Conservation (phyloP, 2,797 vertebrate species). For the Pangasius macronema region DNA sequence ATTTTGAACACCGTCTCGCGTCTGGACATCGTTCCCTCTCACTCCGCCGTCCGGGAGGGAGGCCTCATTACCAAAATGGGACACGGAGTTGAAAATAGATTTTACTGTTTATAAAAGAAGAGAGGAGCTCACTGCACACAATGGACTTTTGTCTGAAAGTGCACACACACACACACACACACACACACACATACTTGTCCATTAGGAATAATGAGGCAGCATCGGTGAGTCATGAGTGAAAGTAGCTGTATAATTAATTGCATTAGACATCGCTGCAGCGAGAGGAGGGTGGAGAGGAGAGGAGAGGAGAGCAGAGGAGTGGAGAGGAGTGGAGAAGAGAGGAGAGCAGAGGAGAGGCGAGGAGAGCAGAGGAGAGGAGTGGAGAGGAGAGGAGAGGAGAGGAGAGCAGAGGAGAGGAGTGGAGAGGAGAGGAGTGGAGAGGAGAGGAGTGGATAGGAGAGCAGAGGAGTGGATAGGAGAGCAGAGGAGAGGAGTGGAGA, state of each 20-base stretch:
- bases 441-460: too few species aligned
- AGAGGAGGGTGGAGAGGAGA: too few species aligned
- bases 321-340: not conserved
- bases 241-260: slow-evolving; percentile 60
- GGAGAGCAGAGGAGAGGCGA: not conserved
- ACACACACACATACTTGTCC: slow-evolving; percentile 24
- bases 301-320: not conserved
- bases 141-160: slow-evolving; percentile 57
- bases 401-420: too few species aligned
- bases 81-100: slow-evolving; percentile 27
- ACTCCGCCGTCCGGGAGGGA: not conserved
- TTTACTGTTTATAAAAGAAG: slow-evolving; percentile 40
- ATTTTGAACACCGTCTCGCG: not conserved
- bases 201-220: slow-evolving; percentile 61
- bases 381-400: not conserved
- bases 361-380: not conserved
- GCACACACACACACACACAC: slow-evolving; percentile 10
- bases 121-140: slow-evolving; percentile 29
- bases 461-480: too few species aligned
- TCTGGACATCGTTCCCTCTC: not conserved
- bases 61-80: slow-evolving; percentile 24
- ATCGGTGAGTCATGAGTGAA: slow-evolving; percentile 60
- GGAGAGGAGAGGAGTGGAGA: too few species aligned
- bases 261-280: slow-evolving; percentile 59
- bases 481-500: too few species aligned